Evolutionary conservation across 2,113 vertebrate genomes (phyloP).

Genomic region (Grammomys surdaster): DNA sequence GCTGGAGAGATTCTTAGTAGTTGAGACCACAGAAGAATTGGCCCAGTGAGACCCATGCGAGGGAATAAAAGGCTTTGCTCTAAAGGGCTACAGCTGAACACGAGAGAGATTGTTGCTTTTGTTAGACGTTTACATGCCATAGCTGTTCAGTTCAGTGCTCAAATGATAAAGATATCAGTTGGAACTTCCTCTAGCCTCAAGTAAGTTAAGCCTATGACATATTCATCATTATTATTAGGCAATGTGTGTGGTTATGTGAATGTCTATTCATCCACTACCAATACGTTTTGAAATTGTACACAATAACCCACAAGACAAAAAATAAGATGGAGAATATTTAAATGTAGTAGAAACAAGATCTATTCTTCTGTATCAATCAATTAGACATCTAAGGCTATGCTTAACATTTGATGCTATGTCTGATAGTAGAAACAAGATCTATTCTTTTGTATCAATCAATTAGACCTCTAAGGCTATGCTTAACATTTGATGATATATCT

Average conservation of each 20-base stretch:
- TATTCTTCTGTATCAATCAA: constrained; percentile 16
- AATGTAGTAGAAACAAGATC: constrained; percentile 27
- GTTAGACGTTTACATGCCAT: not conserved
- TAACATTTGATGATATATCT: constrained; percentile 46
- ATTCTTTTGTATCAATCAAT: not conserved
- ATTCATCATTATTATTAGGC: constrained; percentile 48
- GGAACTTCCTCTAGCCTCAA: constrained; percentile 15
- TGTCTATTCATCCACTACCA: not conserved
- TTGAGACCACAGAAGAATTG: not conserved
- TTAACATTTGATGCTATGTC: constrained; percentile 44
- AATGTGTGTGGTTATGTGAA: constrained; percentile 37
- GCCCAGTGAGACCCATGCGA: not conserved
- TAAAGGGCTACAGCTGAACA: not conserved
- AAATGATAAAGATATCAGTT: constrained; percentile 60
- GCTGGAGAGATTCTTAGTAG: not conserved
- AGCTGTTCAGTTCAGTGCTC: not conserved
- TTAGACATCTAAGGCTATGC: not conserved
- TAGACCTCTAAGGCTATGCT: not conserved
- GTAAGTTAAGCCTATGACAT: constrained; percentile 48
- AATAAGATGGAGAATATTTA: not conserved
- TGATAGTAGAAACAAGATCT: not conserved
- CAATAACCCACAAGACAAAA: constrained; percentile 15
- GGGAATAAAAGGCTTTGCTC: not conserved
- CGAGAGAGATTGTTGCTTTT: constrained; percentile 22
- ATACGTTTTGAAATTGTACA: constrained; percentile 64